Evolutionary conservation across 2,888 invertebrate species (phyloP).

Genomic region (Pilophorus perplexus): DNA sequence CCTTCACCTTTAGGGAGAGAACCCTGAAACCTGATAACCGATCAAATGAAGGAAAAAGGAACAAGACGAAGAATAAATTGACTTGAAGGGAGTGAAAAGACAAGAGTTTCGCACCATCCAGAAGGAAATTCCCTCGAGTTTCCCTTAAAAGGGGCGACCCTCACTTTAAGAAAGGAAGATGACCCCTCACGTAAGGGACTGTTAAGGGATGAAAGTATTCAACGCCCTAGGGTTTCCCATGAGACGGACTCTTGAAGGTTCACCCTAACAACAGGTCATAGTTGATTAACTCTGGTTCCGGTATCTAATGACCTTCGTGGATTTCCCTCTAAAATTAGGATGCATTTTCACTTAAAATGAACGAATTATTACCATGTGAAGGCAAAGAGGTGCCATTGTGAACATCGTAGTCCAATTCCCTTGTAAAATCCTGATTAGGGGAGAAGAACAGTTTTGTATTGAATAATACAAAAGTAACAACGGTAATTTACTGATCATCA

Average conservation of each 20-base stretch:
- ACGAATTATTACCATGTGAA: too few species aligned
- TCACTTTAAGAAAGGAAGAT: background rate
- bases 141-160: background rate
- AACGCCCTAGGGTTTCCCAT: constrained; percentile 17
- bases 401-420: too few species aligned
- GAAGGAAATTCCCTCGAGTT: background rate
- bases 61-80: background rate
- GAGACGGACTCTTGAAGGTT: background rate
- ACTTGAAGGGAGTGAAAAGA: background rate
- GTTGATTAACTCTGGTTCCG: constrained; percentile 25
- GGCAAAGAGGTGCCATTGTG: too few species aligned
- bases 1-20: too few species aligned
- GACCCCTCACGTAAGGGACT: background rate
- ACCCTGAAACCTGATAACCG: background rate
- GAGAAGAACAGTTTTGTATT: too few species aligned
- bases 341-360: too few species aligned
- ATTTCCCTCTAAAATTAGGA: too few species aligned
- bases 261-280: constrained; percentile 32
- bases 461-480: too few species aligned
- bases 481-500: too few species aligned
- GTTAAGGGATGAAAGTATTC: constrained; percentile 19
- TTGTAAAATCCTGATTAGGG: too few species aligned
- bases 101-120: background rate
- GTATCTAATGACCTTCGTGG: constrained; percentile 23
- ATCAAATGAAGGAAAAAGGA: background rate